Conservation (phyloP, 53 echinoderm and acorn worm genomes). For the Paracentrotus lividus region DNA sequence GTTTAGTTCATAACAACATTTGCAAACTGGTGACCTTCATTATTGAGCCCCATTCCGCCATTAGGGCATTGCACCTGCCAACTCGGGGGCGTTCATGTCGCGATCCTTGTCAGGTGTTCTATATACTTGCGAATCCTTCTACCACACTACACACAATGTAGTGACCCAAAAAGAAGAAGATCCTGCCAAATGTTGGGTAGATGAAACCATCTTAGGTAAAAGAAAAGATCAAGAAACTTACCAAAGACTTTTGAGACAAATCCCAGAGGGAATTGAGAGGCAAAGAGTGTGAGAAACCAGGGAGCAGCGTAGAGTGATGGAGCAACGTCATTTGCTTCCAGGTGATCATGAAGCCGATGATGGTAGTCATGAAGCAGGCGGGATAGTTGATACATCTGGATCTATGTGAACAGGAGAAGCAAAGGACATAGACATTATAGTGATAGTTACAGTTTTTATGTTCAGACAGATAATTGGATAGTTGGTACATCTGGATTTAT, state of each 20-base stretch:
- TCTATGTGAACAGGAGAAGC: conserved; percentile 68
- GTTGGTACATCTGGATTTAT: no score
- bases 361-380: conserved; percentile 95
- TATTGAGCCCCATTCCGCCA: no score
- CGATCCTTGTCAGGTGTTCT: no score
- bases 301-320: conserved; percentile 98
- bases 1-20: no score
- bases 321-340: conserved; percentile 92
- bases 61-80: no score
- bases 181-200: no score
- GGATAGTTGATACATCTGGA: conserved; percentile 99
- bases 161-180: no score
- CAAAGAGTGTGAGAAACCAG: conserved; percentile 98
- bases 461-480: no score
- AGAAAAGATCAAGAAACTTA: conserved; percentile 68
- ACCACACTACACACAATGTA: no score
- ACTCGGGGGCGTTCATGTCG: no score
- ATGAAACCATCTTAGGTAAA: background rate
- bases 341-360: conserved; percentile 91
- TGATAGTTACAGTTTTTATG: background rate
- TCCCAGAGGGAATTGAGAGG: conserved; percentile 98
- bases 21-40: no score
- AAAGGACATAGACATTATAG: background rate
- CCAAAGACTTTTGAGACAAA: conserved; percentile 98
- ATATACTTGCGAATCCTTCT: no score